A percentile compares a stretch with the other conserved stretches of the same genome.
phyloP scores from a whole-genome alignment of 2,797 vertebrate species.

The Anniella stebbinsi region DNA sequence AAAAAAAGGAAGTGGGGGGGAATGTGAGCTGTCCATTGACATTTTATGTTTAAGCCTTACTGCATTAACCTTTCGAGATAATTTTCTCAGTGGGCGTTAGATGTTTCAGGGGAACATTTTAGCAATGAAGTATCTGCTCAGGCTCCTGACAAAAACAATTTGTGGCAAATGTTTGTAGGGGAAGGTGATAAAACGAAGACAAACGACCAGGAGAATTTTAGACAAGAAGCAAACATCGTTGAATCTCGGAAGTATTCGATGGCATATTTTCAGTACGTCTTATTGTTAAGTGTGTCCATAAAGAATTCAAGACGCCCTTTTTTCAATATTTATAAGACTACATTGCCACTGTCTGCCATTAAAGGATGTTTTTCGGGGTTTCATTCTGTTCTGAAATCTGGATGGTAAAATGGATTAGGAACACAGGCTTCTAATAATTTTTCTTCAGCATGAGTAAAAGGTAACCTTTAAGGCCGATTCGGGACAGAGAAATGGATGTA shows the following conservation, averaged over 20 bases:
- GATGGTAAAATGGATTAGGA: background rate
- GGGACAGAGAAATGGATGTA: background rate
- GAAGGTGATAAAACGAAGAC: conserved; percentile 52
- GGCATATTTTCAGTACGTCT: conserved; percentile 37
- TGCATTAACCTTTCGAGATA: conserved; percentile 70
- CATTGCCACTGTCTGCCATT: conserved; percentile 37
- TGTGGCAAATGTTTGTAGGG: conserved; percentile 58
- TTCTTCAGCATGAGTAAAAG: conserved; percentile 17
- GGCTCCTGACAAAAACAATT: conserved; percentile 68
- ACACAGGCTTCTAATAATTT: background rate
- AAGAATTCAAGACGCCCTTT: conserved; percentile 48
- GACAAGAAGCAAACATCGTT: conserved; percentile 47
- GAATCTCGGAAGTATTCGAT: conserved; percentile 45
- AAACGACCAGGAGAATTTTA: conserved; percentile 61
- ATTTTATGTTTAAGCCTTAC: conserved; percentile 68
- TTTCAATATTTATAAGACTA: conserved; percentile 40
- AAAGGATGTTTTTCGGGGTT: conserved; percentile 34
- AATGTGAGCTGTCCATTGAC: conserved; percentile 64
- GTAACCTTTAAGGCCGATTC: conserved; percentile 9
- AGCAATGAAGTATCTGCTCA: conserved; percentile 65
- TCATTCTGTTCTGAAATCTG: background rate
- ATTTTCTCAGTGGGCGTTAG: conserved; percentile 75
- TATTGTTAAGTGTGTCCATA: conserved; percentile 25
- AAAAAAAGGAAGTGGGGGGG: background rate
- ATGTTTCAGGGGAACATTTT: conserved; percentile 71